Evolutionary conservation across 1,140 invertebrate genomes (phyloP), one percentile per base, ranked within the genome.

Genomic region (Maconellicoccus hirsutus): DNA sequence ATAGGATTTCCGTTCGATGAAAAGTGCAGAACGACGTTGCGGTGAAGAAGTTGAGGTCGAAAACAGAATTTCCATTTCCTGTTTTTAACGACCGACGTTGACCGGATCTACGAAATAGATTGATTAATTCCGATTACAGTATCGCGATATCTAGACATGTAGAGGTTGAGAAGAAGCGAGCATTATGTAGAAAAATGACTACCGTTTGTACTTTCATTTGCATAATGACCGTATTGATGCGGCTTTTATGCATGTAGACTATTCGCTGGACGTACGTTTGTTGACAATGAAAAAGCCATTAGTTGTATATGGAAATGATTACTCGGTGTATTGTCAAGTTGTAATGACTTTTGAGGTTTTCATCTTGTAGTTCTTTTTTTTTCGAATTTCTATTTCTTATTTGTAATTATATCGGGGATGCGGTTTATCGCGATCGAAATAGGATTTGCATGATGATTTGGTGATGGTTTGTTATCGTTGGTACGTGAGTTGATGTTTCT

Each of bases 281-380:
- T 52, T 52, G 42, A 52, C 42, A 52, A 52, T 52, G 42, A 52
- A 52, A 52, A 52, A 52, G 3, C 42, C 42, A 52, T 52, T 52
- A 52, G 42, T 52, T 33, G 16, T 52, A 16, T 52, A 52, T 52
- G n/a, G 42, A 52, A 52, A 52, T 19, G 42, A 52, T 19, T 14
- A 16, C n/a, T 16, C 6, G 2, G 3, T 19, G 42, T 33, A 33
- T 33, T 33, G 29, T 33, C 29, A 33, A 33, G 4, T 12, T 33
- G 29, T 33, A 33, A 33, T 33, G 29, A 33, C 29, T 33, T 33
- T 33, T 33, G 29, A 33, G 29, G 29, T 33, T 33, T 33, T 33
- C 29, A 33, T 33, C 12, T 33, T 33, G 12, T 33, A 33, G 3
- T 6, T 33, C 29, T 33, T 12, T 33, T 33, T 33, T 33, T 6